These are phyloP conservation scores for Pseudocheirus occidentalis DNA, from an alignment of 2,797 vertebrate genomes.

Conservation along the genomic window DNA sequence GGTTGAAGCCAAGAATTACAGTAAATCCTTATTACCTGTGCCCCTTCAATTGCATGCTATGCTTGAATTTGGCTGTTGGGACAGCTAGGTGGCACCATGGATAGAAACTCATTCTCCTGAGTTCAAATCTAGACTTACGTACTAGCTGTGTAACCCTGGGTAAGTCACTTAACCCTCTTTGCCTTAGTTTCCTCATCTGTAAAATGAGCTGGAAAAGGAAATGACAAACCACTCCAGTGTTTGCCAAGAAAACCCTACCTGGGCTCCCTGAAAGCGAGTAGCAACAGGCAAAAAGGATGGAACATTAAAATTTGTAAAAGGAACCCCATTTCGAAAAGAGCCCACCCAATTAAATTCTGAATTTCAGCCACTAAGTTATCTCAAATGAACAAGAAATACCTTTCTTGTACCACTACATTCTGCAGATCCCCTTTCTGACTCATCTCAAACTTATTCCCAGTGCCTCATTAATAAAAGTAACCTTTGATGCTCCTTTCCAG, in stretches of 20 bases:
- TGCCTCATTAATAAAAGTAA: not conserved
- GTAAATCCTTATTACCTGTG: not conserved
- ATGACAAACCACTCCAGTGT: not conserved
- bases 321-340: too few species aligned
- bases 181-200: too few species aligned
- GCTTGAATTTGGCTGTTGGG: too few species aligned
- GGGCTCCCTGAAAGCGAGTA: not conserved
- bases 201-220: too few species aligned
- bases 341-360: too few species aligned
- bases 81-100: too few species aligned
- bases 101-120: not conserved
- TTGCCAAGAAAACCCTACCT: not conserved
- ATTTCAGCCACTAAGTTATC: too few species aligned
- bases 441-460: not conserved
- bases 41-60: not conserved
- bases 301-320: too few species aligned
- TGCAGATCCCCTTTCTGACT: not conserved
- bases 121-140: not conserved
- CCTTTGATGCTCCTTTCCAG: not conserved
- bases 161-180: too few species aligned
- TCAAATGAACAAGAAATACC: not conserved
- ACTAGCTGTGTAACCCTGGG: too few species aligned
- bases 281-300: too few species aligned
- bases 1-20: slow-evolving; percentile 12
- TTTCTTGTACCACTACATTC: too few species aligned